phyloP scores from a whole-genome alignment of 1,140 invertebrate genomes.

The Drosophila navojoa region DNA sequence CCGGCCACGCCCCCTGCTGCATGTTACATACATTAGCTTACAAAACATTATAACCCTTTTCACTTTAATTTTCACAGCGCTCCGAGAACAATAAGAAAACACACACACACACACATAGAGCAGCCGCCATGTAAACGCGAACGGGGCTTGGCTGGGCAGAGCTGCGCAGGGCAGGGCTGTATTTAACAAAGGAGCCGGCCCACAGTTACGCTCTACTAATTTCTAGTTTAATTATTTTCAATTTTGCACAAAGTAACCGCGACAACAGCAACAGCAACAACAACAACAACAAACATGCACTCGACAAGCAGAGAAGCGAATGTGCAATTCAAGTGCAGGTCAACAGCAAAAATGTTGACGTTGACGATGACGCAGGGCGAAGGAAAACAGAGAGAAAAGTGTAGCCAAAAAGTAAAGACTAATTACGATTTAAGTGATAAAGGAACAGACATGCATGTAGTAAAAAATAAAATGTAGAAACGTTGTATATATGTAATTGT shows the following conservation, averaged over 20 bases:
- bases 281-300: constrained; percentile 55
- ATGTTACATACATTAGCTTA: too few relatives aligned
- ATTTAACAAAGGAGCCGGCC: constrained; percentile 35
- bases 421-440: too few relatives aligned
- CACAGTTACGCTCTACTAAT: constrained; percentile 77
- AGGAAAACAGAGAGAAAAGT: background rate
- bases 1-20: too few relatives aligned
- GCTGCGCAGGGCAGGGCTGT: background rate
- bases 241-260: constrained; percentile 78
- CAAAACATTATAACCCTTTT: too few relatives aligned
- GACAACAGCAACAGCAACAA: constrained; percentile 46
- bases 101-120: background rate
- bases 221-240: constrained; percentile 77
- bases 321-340: constrained; percentile 57
- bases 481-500: too few relatives aligned
- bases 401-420: too few relatives aligned
- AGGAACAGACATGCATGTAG: too few relatives aligned
- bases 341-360: constrained; percentile 27
- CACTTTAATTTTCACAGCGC: too few relatives aligned
- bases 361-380: constrained; percentile 7
- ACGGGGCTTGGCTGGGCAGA: background rate
- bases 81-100: background rate
- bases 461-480: too few relatives aligned
- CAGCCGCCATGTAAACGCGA: constrained; percentile 20
- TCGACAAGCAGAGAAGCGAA: constrained; percentile 67